Evolutionary conservation across 1,140 invertebrate species (phyloP).

Genomic region (Drosophila santomea): DNA sequence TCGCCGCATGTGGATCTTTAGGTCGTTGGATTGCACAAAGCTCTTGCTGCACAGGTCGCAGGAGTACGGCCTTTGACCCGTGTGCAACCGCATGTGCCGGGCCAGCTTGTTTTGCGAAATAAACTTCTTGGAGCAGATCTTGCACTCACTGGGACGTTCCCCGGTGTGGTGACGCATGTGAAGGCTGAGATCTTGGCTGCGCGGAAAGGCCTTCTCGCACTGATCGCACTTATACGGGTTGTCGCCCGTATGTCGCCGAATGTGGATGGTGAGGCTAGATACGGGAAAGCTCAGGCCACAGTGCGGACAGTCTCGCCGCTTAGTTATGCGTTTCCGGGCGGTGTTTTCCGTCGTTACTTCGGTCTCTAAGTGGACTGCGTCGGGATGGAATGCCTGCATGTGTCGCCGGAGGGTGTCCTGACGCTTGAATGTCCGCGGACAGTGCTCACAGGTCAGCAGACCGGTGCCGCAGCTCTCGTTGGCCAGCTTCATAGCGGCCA

Average conservation of each 20-base stretch:
- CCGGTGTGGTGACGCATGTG: conserved; percentile 87
- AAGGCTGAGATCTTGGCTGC: conserved; percentile 67
- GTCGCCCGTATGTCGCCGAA: conserved; percentile 86
- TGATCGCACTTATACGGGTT: conserved; percentile 72
- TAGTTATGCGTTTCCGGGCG: conserved; percentile 46
- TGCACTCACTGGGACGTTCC: conserved; percentile 86
- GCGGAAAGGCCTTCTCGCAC: conserved; percentile 73
- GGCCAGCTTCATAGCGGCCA: conserved; percentile 61
- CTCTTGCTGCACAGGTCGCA: conserved; percentile 86
- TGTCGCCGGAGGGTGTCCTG: conserved; percentile 83
- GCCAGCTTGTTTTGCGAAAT: conserved; percentile 86
- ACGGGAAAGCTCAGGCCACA: conserved; percentile 86
- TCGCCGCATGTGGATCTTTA: conserved; percentile 86
- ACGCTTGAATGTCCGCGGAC: conserved; percentile 85
- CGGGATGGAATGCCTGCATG: conserved; percentile 61
- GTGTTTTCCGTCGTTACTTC: background rate
- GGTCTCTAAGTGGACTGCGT: conserved; percentile 9
- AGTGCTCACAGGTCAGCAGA: conserved; percentile 83
- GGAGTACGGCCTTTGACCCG: conserved; percentile 86
- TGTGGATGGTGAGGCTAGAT: conserved; percentile 86
- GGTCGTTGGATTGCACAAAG: conserved; percentile 87
- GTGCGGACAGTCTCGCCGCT: conserved; percentile 85
- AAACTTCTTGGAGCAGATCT: conserved; percentile 86
- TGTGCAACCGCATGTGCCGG: conserved; percentile 87
- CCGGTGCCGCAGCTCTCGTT: conserved; percentile 83